A percentile compares a stretch with the other conserved stretches of the same genome.
Conservation (phyloP, 2,113 vertebrate species). For the Lasiurus cinereus region DNA sequence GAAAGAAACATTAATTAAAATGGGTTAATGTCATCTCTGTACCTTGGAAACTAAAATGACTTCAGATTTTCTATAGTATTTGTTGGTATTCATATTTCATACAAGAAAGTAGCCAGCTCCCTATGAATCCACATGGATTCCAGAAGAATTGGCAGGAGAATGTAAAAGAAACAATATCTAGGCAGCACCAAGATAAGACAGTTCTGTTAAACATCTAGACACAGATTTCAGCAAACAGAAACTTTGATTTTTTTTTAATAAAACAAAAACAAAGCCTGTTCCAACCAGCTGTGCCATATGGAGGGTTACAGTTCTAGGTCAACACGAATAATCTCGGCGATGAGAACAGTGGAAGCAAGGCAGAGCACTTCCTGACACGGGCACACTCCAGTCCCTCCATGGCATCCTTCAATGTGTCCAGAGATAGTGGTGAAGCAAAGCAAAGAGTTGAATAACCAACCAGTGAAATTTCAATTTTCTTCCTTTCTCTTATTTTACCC, state of each 20-base stretch:
- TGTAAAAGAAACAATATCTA: background rate
- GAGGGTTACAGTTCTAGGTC: background rate
- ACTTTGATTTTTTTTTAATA: background rate
- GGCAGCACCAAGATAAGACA: background rate
- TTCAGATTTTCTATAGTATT: background rate
- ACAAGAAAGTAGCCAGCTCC: background rate
- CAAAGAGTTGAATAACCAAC: background rate
- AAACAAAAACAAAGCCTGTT: background rate
- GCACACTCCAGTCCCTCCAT: too few species aligned
- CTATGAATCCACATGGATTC: background rate
- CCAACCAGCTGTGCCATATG: background rate
- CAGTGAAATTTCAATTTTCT: background rate
- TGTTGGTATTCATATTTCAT: background rate
- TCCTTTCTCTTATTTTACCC: background rate
- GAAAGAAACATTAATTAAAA: background rate
- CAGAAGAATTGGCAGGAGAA: background rate
- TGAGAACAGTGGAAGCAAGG: background rate
- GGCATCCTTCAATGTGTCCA: background rate
- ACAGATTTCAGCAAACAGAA: background rate
- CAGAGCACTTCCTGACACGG: too few species aligned
- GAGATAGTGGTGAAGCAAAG: background rate
- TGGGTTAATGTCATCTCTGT: background rate
- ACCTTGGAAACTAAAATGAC: background rate
- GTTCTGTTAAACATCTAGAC: background rate
- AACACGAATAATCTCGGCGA: background rate